These are phyloP conservation scores for Arctocebus calabarensis DNA, from an alignment of 2,797 vertebrate genomes.

Conservation along the genomic window DNA sequence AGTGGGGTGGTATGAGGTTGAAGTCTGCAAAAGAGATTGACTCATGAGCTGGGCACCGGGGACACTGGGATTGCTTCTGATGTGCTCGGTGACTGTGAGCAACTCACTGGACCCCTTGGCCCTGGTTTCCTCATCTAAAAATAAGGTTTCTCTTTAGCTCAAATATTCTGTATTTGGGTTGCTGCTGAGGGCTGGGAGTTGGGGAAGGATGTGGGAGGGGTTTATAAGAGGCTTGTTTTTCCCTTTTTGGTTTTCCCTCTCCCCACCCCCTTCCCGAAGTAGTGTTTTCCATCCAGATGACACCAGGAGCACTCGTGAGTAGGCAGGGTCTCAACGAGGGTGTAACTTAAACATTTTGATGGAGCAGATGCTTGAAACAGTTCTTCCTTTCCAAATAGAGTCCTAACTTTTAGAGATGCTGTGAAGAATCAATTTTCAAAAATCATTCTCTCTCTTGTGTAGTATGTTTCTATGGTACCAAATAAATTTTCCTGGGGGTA, in stretches of 20 bases:
- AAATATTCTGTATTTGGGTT: slow-evolving; percentile 38
- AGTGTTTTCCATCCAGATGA: slow-evolving; percentile 64
- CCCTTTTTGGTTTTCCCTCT: slow-evolving; percentile 69
- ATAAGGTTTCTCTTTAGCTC: slow-evolving; percentile 55
- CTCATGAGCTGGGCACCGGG: background rate
- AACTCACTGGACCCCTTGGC: background rate
- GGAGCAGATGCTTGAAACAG: background rate
- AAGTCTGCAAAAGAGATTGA: background rate
- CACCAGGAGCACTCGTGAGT: background rate
- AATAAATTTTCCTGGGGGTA: background rate
- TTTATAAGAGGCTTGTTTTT: slow-evolving; percentile 69
- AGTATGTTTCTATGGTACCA: background rate
- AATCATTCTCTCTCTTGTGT: background rate
- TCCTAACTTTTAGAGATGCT: slow-evolving; percentile 46
- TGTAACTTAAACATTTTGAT: background rate
- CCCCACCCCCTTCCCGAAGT: background rate
- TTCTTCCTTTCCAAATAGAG: slow-evolving; percentile 1
- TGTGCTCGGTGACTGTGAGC: background rate
- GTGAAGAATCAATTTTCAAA: slow-evolving; percentile 1
- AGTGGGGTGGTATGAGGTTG: background rate
- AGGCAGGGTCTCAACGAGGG: background rate
- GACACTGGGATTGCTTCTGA: background rate
- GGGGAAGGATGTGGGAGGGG: slow-evolving; percentile 75
- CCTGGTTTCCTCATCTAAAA: slow-evolving; percentile 67
- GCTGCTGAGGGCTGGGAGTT: slow-evolving; percentile 37